Evolutionary conservation across 2,113 vertebrate genomes (phyloP), one percentile per base, ranked within the genome.

Genomic region (Rhabdornis inornatus): DNA sequence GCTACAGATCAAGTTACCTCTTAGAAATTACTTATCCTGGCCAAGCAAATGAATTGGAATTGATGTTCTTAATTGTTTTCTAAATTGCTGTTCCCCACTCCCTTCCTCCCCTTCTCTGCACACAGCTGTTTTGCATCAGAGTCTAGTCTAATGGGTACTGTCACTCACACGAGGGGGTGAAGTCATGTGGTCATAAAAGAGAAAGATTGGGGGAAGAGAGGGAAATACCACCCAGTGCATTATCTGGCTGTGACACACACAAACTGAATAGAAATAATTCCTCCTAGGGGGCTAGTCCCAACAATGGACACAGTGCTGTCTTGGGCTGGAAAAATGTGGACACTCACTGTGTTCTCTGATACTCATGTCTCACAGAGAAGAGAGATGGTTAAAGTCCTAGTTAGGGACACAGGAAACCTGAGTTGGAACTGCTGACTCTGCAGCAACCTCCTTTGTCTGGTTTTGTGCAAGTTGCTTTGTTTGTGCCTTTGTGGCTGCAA

Each of bases 51-150:
- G 97, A 98, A 98, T 98, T 97, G 97, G 97, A 98, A 98, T 97
- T 96, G 97, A 98, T 98, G 97, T 96, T 97, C 97, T 97, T 98
- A 98, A 98, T 98, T 98, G 98, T 98, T 98, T 98, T 98, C 97
- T 97, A 98, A 98, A 98, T 98, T 98, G 98, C 97, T 97, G 92
- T 97, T 97, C 97, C 94, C 96, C 91, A 95, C 86, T 94, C 94
- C 95, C 85, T 95, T 97, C 96, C 95, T 95, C 94, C 89, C 89
- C 95, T 95, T 91, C 93, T 89, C 84, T 83, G 74, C 86, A 68
- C 91, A 96, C 98, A 98, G 97, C 96, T 98, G 98, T 90, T 98
- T 98, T 98, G 95, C 96, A 98, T 98, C 98, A 98, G 89, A 74
- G 88, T 65, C 91, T 96, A 91, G 95, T 95, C 97, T 98, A 97